Evolutionary conservation across 2,797 vertebrate genomes (phyloP), one percentile per base, ranked within the genome.

Genomic region (Acanthopagrus latus): DNA sequence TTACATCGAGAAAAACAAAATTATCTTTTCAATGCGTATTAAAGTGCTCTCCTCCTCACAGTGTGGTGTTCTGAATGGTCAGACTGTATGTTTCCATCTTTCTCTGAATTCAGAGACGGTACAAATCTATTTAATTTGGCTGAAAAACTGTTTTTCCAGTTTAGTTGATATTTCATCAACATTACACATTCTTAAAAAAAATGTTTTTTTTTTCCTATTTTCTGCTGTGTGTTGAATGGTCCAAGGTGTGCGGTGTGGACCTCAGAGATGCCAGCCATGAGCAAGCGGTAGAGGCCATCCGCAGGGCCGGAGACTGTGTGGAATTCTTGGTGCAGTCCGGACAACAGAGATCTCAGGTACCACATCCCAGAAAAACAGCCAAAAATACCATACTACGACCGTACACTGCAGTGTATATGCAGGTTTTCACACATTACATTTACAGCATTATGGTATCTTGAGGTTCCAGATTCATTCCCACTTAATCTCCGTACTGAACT

Each of bases 221-320:
- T 64, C 5, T 79, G 3, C n/a, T 66, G 3, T 74, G 62, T 69
- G 25, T 74, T 68, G 54, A 52, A 23, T 64, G 74, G 62, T 13
- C 48, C 18, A 76, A 99, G 98, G 98, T 99, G 92, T 96, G 96
- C 88, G 97, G 96, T 75, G 95, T 96, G 93, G 96, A 99, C 91
- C 95, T 99, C 81, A 95, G 96, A 93, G 96, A 97, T 85, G 97
- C 96, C 85, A 99, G 97, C 91, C 98, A 99, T 0, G 97, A 99
- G 84, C 96, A 98, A 95, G 97, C 97, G 64, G 98, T 98, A 89
- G 98, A 99, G 93, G 96, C 96, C 84, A 99, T 99, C 93, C 97
- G 98, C 90, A 96, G 91, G 88, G 97, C 97, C 79, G 97, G 97
- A 93, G 96, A 97, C 91, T 94, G 95, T 41, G 96, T 99, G 86